These are phyloP conservation scores for Phymastichus coffea DNA, from an alignment of 1,140 invertebrate species.

Conservation along the genomic window DNA sequence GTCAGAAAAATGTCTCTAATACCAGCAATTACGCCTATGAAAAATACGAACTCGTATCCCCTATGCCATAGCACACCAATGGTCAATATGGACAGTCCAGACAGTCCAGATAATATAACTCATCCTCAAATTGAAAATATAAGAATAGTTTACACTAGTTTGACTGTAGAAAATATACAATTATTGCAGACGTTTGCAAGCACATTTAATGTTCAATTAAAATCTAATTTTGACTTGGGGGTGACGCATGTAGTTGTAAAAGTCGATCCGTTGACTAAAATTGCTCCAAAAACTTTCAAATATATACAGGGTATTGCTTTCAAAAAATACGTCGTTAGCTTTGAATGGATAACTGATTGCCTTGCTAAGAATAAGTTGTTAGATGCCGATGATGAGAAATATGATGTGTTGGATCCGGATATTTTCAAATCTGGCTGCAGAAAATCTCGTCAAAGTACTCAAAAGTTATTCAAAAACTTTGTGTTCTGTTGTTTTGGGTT, in stretches of 20 bases:
- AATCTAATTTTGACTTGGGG: slow-evolving; percentile 14
- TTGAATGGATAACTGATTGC: slow-evolving; percentile 65
- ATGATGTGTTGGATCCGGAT: slow-evolving; percentile 38
- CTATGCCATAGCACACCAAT: slow-evolving; percentile 27
- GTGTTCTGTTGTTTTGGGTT: slow-evolving; percentile 33
- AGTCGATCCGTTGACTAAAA: slow-evolving; percentile 12
- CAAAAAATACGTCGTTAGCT: slow-evolving; percentile 33
- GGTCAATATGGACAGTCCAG: neutral
- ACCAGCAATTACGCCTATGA: slow-evolving; percentile 23
- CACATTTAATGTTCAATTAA: slow-evolving; percentile 19
- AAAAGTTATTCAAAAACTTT: slow-evolving; percentile 33
- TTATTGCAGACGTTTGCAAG: slow-evolving; percentile 21
- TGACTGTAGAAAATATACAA: neutral
- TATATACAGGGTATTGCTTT: slow-evolving; percentile 39
- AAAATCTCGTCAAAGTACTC: slow-evolving; percentile 27
- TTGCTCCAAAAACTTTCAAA: slow-evolving; percentile 35
- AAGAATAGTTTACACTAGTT: slow-evolving; percentile 31
- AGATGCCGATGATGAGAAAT: slow-evolving; percentile 60
- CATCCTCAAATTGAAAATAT: too few species aligned
- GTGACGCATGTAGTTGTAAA: slow-evolving; percentile 39
- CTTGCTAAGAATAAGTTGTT: slow-evolving; percentile 59
- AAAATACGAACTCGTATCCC: slow-evolving; percentile 11
- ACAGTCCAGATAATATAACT: too few species aligned
- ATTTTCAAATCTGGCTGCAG: slow-evolving; percentile 25
- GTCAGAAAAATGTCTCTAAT: neutral